Evolutionary conservation across 2,888 invertebrate species (phyloP), one percentile per base, ranked within the genome.

Genomic region (Argyra leucocephala): DNA sequence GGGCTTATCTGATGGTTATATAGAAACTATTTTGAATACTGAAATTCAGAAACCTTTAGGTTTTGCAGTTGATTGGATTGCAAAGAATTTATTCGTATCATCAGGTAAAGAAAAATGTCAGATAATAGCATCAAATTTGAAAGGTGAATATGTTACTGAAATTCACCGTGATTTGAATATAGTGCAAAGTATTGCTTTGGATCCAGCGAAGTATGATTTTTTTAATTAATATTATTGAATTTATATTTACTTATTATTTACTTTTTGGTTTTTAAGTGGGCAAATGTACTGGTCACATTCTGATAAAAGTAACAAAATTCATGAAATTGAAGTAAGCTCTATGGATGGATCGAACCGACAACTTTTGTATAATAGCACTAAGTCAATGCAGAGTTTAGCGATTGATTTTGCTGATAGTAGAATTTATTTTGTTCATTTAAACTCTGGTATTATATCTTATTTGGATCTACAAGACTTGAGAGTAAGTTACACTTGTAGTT

Each of bases 31-130:
- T 66, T 86, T 90, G 63, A 91, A 91, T 76, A 86, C 88, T 61
- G 88, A 87, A 78, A 76, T 78, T 67, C 75, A 76, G 66, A 79
- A 77, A 65, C 79, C 79, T 0, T 76, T 75, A 65, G 92, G 89
- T 3, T 84, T 94, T 75, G 90, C 91, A 57, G 83, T 93, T 66
- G 93, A 94, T 81, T 91, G 90, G 90, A 84, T 90, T 66, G 89
- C 90, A 21, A 82, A 85, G 61, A 75, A 75, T 62, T 76, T 80
- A 77, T 80, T 75, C 65, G 86, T 91, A 75, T 86, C 87, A 0
- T 84, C 86, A 0, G 81, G 85, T 12, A 81, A 81, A 65, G 75
- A 72, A 4, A 72, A 75, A 26, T 81, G 79, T 64, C 81, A 82
- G 69, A 89, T 94, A 69, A 81, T 85, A 65, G 91, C 85, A 1